These are phyloP conservation scores for Coenonympha arcania DNA, from an alignment of 2,888 invertebrate genomes.

Conservation along the genomic window DNA sequence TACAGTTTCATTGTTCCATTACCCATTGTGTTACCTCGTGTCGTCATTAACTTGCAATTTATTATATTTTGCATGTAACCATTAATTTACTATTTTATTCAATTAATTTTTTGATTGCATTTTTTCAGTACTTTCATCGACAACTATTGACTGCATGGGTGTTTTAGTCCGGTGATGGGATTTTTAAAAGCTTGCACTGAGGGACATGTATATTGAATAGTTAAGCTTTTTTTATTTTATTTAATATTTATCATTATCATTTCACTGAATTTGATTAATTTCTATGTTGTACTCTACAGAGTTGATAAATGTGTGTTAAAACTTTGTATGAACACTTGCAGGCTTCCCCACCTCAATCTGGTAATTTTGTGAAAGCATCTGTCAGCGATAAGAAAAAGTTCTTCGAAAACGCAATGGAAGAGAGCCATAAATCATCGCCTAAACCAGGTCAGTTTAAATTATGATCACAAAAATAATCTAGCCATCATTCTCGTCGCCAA, in stretches of 20 bases:
- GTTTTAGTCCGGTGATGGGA: constrained; percentile 59
- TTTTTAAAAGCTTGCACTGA: constrained; percentile 63
- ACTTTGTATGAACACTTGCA: constrained; percentile 34
- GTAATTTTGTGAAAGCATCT: constrained; percentile 84
- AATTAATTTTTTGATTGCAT: constrained; percentile 47
- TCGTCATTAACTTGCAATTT: constrained; percentile 63
- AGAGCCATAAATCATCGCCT: constrained; percentile 87
- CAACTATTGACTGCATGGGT: constrained; percentile 65
- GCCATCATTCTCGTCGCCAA: too few species aligned
- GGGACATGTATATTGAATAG: constrained; percentile 25
- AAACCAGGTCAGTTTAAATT: constrained; percentile 79
- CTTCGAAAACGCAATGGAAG: constrained; percentile 97
- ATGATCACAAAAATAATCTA: too few species aligned
- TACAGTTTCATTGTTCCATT: constrained; percentile 49
- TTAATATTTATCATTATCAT: constrained; percentile 34
- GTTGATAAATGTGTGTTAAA: background rate
- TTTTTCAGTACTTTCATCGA: constrained; percentile 27
- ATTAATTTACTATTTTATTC: constrained; percentile 48
- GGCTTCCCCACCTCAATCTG: constrained; percentile 80
- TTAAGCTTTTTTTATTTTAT: constrained; percentile 64
- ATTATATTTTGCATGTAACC: constrained; percentile 67
- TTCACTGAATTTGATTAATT: constrained; percentile 9
- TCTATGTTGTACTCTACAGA: background rate
- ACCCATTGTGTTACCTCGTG: constrained; percentile 52
- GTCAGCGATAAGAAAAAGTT: constrained; percentile 95